Evolutionary conservation across 1,140 invertebrate species (phyloP).

Genomic region (Phymorhynchus buccinoides): DNA sequence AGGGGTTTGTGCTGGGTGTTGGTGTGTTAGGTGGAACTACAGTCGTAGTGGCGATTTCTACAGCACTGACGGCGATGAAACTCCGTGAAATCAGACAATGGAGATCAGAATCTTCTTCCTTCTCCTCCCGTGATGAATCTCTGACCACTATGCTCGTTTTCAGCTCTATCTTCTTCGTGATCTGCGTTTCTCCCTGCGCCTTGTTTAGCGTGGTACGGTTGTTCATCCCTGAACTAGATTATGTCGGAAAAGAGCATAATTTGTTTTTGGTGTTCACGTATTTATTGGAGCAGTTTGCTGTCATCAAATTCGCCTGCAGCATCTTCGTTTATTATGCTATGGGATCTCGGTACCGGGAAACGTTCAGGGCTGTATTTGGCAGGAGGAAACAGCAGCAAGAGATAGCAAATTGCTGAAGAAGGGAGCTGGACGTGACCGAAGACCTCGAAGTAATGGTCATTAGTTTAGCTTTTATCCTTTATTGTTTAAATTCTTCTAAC

Average conservation of each 20-base stretch:
- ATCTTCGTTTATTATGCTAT: not conserved
- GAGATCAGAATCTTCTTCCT: not conserved
- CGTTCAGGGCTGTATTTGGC: no score
- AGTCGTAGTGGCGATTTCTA: not conserved
- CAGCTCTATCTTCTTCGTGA: not conserved
- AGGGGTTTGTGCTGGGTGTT: not conserved
- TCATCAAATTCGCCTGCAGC: not conserved
- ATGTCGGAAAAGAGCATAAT: not conserved
- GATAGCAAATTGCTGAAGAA: no score
- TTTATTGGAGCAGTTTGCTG: not conserved
- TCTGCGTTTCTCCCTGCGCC: not conserved
- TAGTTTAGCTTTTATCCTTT: no score
- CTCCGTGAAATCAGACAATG: not conserved
- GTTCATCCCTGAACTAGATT: not conserved
- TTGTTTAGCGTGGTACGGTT: not conserved
- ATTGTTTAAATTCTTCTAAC: no score
- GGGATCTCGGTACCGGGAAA: not conserved
- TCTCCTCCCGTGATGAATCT: not conserved
- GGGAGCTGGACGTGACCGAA: no score
- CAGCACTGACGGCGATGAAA: slow-evolving; percentile 22
- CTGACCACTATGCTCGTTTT: slow-evolving; percentile 10
- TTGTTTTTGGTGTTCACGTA: not conserved
- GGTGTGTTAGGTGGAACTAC: not conserved
- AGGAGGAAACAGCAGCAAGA: no score
- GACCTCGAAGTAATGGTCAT: no score